Evolutionary conservation across 2,113 vertebrate species (phyloP), one percentile per base, ranked within the genome.

Genomic region (Dolichallabes microphthalmus): DNA sequence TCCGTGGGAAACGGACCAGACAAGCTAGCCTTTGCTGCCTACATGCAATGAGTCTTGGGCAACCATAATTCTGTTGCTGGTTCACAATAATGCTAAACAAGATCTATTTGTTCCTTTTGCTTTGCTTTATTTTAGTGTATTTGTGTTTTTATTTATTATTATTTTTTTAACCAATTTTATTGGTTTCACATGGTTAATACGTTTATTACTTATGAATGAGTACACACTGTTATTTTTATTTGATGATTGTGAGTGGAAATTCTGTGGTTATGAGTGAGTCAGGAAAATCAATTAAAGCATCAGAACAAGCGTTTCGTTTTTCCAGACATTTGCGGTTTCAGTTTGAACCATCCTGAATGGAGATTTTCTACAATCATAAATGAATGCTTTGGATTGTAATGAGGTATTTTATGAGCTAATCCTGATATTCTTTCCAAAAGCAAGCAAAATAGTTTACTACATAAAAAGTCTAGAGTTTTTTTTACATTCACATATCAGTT

Each of bases 321-420:
- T 86, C 88, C 82, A 89, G 89, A 86, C 85, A 83, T 91, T 90
- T 92, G 90, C 86, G 89, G 89, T 83, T 82, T 68, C 35, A 89
- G 85, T 32, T 66, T 83, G 82, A 90, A 88, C 87, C 69, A 88
- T 88, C 82, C 79, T 86, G 78, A 61, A 89, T 89, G 74, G 55
- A 85, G 82, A 82, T 83, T 81, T 85, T 82, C 79, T 68, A 71
- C 84, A 86, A 84, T 86, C 85, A 88, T 88, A 90, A 90, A 89
- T 71, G 81, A 74, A 76, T n/a, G 88, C 86, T 85, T 88, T 84
- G 88, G 87, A 90, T 88, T 89, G 87, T 77, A 86, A 64, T 53
- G 35, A 55, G 73, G 90, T 84, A 87, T 57, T 79, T 79, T 85
- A 87, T 82, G 86, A 78, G 88, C 87, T 91, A 91, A 91, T 90